phyloP scores from a whole-genome alignment of 2,797 vertebrate genomes.

The Hoplostethus atlanticus region DNA sequence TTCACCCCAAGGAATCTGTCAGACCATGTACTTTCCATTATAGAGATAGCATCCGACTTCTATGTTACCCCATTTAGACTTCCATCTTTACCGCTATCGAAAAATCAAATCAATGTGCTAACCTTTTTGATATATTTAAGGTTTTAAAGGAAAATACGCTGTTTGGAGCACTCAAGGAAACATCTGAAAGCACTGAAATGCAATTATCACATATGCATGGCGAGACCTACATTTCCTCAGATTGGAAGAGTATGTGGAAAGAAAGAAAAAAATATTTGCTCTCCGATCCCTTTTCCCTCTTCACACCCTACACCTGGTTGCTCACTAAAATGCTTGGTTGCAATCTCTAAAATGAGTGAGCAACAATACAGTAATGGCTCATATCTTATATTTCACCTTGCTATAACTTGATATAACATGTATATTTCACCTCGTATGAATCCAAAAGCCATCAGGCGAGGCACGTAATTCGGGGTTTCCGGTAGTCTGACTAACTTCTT shows the following conservation, averaged over 20 bases:
- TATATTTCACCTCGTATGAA: conserved; percentile 11
- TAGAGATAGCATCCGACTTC: conserved; percentile 95
- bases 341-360: conserved; percentile 39
- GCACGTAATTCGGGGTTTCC: not conserved
- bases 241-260: conserved; percentile 19
- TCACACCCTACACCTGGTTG: conserved; percentile 9
- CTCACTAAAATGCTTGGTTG: conserved; percentile 28
- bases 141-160: conserved; percentile 82
- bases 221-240: conserved; percentile 38
- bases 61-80: conserved; percentile 92
- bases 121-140: conserved; percentile 92
- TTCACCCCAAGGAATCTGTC: conserved; percentile 88
- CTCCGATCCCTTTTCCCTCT: not conserved
- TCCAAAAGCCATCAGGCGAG: conserved; percentile 15
- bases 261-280: conserved; percentile 22
- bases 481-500: not conserved
- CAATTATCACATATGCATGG: conserved; percentile 64
- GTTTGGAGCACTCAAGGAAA: conserved; percentile 87
- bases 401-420: not conserved
- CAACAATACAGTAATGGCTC: conserved; percentile 10
- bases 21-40: conserved; percentile 95
- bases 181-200: conserved; percentile 87
- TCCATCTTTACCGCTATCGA: conserved; percentile 93
- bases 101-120: conserved; percentile 93
- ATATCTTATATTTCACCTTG: conserved; percentile 1